phyloP scores from a whole-genome alignment of 35 echinoderm and acorn worm species.

The Apostichopus japonicus region DNA sequence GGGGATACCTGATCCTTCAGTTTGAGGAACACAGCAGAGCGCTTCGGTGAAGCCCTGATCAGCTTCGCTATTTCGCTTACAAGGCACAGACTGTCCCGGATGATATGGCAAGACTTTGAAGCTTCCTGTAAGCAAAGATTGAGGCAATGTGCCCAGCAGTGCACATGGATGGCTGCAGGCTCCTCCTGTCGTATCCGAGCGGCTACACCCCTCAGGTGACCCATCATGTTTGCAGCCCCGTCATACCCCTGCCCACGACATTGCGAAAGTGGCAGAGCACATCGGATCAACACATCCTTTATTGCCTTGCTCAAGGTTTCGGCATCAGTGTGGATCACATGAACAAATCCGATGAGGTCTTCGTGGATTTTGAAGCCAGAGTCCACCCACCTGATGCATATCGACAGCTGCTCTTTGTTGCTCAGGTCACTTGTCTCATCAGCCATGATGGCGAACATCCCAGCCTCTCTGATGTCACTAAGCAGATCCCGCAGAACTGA shows the following conservation, averaged over 20 bases:
- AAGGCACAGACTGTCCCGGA: conserved; percentile 14
- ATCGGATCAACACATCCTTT: conserved; percentile 54
- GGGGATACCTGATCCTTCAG: not conserved
- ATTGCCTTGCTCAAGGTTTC: conserved; percentile 5
- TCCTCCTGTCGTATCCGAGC: conserved; percentile 19
- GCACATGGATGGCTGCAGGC: conserved; percentile 41
- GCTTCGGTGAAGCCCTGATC: conserved; percentile 19
- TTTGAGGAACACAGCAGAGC: not conserved
- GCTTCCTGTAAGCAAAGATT: conserved; percentile 48
- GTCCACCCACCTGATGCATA: conserved; percentile 56
- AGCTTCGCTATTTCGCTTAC: conserved; percentile 36
- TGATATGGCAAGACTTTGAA: not conserved
- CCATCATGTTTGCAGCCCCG: conserved; percentile 46
- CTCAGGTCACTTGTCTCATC: conserved; percentile 36
- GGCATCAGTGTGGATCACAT: conserved; percentile 29
- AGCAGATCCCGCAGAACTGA: conserved; percentile 11
- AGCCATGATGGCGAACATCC: conserved; percentile 40
- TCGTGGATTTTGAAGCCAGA: conserved; percentile 23
- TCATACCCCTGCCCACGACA: conserved; percentile 63
- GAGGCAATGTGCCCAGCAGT: conserved; percentile 60
- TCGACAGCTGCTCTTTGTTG: conserved; percentile 33
- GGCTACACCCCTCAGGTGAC: conserved; percentile 45
- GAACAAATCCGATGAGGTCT: conserved; percentile 47
- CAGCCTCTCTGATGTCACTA: not conserved
- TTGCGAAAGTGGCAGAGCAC: conserved; percentile 19